A percentile compares a stretch with the other conserved stretches of the same genome.
These are phyloP conservation scores for Malacosoma neustria DNA, from an alignment of 2,888 invertebrate species.

Conservation along the genomic window DNA sequence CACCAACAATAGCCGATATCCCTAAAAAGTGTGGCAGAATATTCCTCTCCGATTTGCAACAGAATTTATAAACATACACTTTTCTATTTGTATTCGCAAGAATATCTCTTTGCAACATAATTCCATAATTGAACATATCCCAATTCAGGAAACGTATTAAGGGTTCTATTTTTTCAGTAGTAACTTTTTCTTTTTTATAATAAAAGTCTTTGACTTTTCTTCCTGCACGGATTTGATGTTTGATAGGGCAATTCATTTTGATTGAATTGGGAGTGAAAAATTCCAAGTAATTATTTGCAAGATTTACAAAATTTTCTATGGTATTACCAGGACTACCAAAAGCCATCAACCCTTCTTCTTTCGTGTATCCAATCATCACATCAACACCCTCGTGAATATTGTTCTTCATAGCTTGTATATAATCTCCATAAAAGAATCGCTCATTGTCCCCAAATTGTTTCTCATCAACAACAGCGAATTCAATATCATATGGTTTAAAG, in stretches of 20 bases:
- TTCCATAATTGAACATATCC: slow-evolving; percentile 25
- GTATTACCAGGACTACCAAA: slow-evolving; percentile 7
- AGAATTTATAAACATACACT: slow-evolving; percentile 38
- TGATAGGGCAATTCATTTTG: slow-evolving; percentile 20
- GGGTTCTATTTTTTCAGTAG: slow-evolving; percentile 20
- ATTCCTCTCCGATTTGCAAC: slow-evolving; percentile 37
- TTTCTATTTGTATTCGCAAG: slow-evolving; percentile 22
- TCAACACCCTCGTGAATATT: slow-evolving; percentile 71
- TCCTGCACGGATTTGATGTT: slow-evolving; percentile 30
- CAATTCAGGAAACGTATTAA: slow-evolving; percentile 21
- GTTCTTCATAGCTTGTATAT: slow-evolving; percentile 40
- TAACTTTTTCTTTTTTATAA: slow-evolving; percentile 21
- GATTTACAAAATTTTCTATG: slow-evolving; percentile 17
- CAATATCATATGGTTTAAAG: slow-evolving; percentile 18
- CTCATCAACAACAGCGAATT: slow-evolving; percentile 29
- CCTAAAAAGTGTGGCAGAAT: slow-evolving; percentile 19
- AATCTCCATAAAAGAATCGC: slow-evolving; percentile 34
- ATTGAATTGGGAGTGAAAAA: slow-evolving; percentile 32
- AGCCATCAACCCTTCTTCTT: slow-evolving; percentile 76
- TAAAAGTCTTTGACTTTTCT: slow-evolving; percentile 32
- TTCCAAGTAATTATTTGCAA: slow-evolving; percentile 29
- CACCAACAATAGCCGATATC: slow-evolving; percentile 11
- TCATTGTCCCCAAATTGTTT: slow-evolving; percentile 35
- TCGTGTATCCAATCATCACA: slow-evolving; percentile 80
- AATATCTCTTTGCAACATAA: slow-evolving; percentile 25